Base-by-base conservation (phyloP, 2,888 invertebrate genomes). In the Plebejus argus region DNA sequence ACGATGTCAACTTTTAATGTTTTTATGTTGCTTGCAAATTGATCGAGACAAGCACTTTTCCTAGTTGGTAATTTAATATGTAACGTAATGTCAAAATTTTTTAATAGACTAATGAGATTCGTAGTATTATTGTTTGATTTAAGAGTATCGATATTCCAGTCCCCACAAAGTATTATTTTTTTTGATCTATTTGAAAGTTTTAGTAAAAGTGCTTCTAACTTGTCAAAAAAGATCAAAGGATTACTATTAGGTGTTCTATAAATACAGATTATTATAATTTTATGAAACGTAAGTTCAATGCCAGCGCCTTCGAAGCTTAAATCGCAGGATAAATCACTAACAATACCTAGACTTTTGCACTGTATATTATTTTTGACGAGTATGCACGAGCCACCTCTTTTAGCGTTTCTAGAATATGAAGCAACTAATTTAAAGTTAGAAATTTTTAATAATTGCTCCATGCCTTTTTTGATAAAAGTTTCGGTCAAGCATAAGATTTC, bases 251-350 rank as follows among this genome's bases (percentile, higher is more conserved):
- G 45, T 10, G 45, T 45, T 45, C 45, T 45, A 45, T 56, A 56
- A 15, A 56, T 18, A 56, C 56, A 56, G 56, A n/a, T 56, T 56
- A 56, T 56, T 56, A 56, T 56, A 18, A 56, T 56, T 56, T 56
- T 56, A 56, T 56, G 56, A 6, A n/a, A 56, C n/a, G 56, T 56
- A 56, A 56, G 56, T 18, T 56, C 56, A 56, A 56, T 56, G n/a
- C n/a, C n/a, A n/a, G n/a, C n/a, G 56, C 56, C 56, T 56, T 56
- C 56, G n/a, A 56, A 56, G n/a, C 56, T 56, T 6, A 56, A 56
- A n/a, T 56, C 56, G 56, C 56, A 56, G n/a, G 56, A 56, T 56
- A 56, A 5, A 18, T 56, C 56, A n/a, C n/a, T 56, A n/a, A n/a
- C 56, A 56, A 56, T 56, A 4, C 56, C 56, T 18, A 56, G 56